phyloP scores from a whole-genome alignment of 2,113 vertebrate species.

The Phyllostomus hastatus region DNA sequence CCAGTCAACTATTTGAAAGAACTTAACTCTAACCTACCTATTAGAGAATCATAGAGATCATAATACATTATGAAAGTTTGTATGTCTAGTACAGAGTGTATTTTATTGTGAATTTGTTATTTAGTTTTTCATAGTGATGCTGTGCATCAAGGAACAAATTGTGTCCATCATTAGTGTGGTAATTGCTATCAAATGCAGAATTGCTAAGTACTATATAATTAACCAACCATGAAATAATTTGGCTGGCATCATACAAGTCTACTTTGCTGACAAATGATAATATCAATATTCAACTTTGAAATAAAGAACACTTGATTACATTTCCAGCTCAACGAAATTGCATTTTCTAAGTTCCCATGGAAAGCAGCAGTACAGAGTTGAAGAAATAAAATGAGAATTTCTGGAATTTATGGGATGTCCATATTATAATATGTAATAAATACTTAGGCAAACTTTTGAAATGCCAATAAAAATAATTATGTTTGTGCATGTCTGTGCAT shows the following conservation, averaged over 20 bases:
- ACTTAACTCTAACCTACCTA: not conserved
- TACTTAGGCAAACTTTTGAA: not conserved
- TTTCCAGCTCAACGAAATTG: constrained; percentile 61
- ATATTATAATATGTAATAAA: not conserved
- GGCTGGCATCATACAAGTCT: constrained; percentile 68
- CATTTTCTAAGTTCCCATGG: not conserved
- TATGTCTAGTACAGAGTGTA: not conserved
- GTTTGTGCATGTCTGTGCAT: not conserved
- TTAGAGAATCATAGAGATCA: not conserved
- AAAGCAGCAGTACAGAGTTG: not conserved
- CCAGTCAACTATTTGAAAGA: not conserved
- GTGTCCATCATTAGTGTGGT: constrained; percentile 74
- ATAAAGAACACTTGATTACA: constrained; percentile 66
- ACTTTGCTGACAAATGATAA: constrained; percentile 73
- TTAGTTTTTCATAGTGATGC: constrained; percentile 44
- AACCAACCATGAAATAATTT: constrained; percentile 82
- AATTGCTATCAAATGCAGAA: constrained; percentile 78
- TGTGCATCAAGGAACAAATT: constrained; percentile 73
- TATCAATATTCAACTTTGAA: constrained; percentile 60
- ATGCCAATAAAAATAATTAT: not conserved
- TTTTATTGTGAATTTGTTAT: constrained; percentile 36
- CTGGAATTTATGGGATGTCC: not conserved
- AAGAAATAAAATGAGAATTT: constrained; percentile 2
- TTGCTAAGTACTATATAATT: constrained; percentile 71
- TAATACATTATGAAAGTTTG: not conserved